A percentile compares a stretch with the other conserved stretches of the same genome.
Conservation (phyloP, 2,797 vertebrate genomes). For the Prionace glauca region DNA sequence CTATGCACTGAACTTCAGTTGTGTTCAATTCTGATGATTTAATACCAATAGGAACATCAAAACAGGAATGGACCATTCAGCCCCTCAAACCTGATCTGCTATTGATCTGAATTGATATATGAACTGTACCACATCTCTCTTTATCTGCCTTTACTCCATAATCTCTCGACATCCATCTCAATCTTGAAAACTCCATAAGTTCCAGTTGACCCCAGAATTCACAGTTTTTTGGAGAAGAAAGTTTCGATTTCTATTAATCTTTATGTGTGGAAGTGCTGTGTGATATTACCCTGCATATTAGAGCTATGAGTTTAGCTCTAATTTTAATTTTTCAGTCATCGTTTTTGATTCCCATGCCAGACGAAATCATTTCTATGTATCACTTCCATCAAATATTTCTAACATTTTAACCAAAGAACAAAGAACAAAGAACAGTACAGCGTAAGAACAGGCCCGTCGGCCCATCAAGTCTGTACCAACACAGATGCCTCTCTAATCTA, state of each 20-base stretch:
- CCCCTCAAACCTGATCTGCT: not conserved
- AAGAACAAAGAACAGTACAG: too few species aligned
- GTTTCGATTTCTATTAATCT: not conserved
- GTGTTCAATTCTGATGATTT: not conserved
- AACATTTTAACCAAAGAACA: not conserved
- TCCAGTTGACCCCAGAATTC: not conserved
- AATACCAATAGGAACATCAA: not conserved
- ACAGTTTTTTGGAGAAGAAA: not conserved
- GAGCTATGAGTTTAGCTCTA: not conserved
- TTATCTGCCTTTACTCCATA: not conserved
- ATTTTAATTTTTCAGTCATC: not conserved
- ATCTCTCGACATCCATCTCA: not conserved
- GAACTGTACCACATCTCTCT: not conserved
- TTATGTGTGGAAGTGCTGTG: not conserved
- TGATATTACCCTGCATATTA: not conserved
- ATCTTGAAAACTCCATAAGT: not conserved
- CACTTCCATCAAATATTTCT: not conserved
- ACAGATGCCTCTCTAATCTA: too few species aligned
- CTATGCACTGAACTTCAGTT: not conserved
- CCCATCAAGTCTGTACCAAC: too few species aligned
- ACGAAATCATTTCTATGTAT: not conserved
- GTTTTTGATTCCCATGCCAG: not conserved
- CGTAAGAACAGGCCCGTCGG: too few species aligned
- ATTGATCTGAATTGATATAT: not conserved
- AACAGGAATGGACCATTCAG: not conserved